Base-by-base conservation (phyloP, 2,888 invertebrate genomes). In the Euphydryas editha region DNA sequence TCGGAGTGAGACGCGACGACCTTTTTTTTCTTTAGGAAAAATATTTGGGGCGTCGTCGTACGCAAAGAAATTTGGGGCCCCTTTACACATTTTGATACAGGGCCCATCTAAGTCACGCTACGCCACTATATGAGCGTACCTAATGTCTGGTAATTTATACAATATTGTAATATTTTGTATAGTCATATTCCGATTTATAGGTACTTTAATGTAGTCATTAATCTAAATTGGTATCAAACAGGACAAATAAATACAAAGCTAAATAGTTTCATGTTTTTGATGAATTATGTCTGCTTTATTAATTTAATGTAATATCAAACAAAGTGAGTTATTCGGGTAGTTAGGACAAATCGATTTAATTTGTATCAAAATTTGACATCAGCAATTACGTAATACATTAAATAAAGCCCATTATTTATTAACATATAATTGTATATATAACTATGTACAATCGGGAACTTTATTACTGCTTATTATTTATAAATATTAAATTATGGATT, bases 341-440 rank as follows among this genome's bases (percentile, higher is more conserved):
- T 44, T 44, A n/a, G n/a, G n/a, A 44, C 4, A 44, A 44, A 44
- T 44, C 6, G n/a, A 44, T n/a, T 44, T n/a, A 44, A 44, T 44
- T 39, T 39, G 30, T 30, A 30, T 30, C 30, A 30, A 30, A 30
- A 30, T 30, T 30, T 8, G 30, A 30, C 30, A 30, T 30, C 30
- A 30, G 30, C 0, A 5, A 30, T 7, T 30, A 30, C 30, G 30
- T 30, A 30, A 30, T 24, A 24, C 24, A 24, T 24, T 7, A 4
- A 30, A 30, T 30, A 30, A 30, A 30, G 30, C 30, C 6, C 30
- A 8, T 39, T 39, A 13, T 39, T 39, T 39, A 39, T 39, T 39
- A 39, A 39, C 15, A 13, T 39, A 39, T 39, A 39, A 39, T 39
- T 13, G 11, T 39, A 69, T 63, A 39, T 17, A 51, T 54, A 54